Conservation (phyloP, 2,113 vertebrate species). For the Theropithecus gelada region DNA sequence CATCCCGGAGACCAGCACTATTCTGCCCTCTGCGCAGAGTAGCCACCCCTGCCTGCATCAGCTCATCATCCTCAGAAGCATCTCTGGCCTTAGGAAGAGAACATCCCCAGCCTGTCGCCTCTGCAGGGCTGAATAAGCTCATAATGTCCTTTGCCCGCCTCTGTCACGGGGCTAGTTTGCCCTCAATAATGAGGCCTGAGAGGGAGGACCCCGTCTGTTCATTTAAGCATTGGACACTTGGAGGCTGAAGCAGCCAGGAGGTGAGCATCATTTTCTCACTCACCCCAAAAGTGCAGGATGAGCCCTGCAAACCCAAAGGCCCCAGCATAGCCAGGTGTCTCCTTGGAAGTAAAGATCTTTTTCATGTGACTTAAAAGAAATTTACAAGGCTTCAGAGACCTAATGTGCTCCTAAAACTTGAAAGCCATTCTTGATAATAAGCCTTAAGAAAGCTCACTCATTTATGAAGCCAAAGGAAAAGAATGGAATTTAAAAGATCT, state of each 20-base stretch:
- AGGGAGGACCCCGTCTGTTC: neutral
- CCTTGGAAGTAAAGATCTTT: neutral
- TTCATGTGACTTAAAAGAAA: neutral
- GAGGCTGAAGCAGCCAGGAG: too few relatives aligned
- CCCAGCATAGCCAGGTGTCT: fast-evolving
- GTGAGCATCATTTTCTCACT: fast-evolving
- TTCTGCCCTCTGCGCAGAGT: neutral
- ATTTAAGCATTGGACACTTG: fast-evolving
- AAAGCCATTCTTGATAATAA: neutral
- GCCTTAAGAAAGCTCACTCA: neutral
- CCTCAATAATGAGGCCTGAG: neutral
- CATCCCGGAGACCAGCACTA: fast-evolving
- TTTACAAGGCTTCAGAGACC: neutral
- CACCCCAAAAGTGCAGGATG: fast-evolving
- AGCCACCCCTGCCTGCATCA: neutral
- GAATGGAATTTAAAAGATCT: neutral
- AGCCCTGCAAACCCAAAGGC: neutral
- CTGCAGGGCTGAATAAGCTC: neutral
- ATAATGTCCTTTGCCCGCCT: fast-evolving
- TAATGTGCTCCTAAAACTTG: slow-evolving; percentile 13
- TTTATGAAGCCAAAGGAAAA: neutral
- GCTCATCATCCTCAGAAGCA: neutral
- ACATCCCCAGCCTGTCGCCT: fast-evolving
- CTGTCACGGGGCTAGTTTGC: fast-evolving
- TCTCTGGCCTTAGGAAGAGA: neutral